phyloP scores from a whole-genome alignment of 2,888 invertebrate species.

The Taphrorychus bicolor region DNA sequence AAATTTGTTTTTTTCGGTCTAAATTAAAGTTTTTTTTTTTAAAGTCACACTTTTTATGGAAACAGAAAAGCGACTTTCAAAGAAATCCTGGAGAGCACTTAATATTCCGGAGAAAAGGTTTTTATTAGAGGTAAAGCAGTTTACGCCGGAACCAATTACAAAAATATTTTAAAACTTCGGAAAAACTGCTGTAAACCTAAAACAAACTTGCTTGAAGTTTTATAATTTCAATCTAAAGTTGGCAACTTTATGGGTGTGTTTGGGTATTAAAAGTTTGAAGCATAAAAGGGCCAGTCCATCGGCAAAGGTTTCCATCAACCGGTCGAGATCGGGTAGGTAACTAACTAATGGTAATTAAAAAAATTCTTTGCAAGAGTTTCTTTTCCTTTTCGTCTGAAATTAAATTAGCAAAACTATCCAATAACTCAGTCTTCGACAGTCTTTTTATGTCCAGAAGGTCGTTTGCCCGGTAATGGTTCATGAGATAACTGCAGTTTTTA shows the following conservation, averaged over 20 bases:
- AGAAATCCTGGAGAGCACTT: slow-evolving; percentile 4
- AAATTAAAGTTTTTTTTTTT: too few species aligned
- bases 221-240: slow-evolving; percentile 39
- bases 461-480: slow-evolving; percentile 38
- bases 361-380: neutral
- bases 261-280: slow-evolving; percentile 34
- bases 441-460: slow-evolving; percentile 30
- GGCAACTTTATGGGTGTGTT: slow-evolving; percentile 39
- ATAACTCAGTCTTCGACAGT: slow-evolving; percentile 15
- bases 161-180: slow-evolving; percentile 36
- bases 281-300: slow-evolving; percentile 36
- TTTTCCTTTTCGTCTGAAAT: too few species aligned
- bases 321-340: neutral
- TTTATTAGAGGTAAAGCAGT: slow-evolving; percentile 29
- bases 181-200: slow-evolving; percentile 38
- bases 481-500: slow-evolving; percentile 42
- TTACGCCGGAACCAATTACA: slow-evolving; percentile 28
- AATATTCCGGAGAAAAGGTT: slow-evolving; percentile 15
- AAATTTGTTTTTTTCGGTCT: too few species aligned
- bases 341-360: neutral
- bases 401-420: slow-evolving; percentile 2
- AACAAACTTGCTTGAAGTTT: slow-evolving; percentile 37
- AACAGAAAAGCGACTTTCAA: neutral
- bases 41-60: too few species aligned
- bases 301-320: neutral